These are phyloP conservation scores for Anadara kagoshimensis DNA, from an alignment of 1,140 invertebrate genomes.

Conservation along the genomic window DNA sequence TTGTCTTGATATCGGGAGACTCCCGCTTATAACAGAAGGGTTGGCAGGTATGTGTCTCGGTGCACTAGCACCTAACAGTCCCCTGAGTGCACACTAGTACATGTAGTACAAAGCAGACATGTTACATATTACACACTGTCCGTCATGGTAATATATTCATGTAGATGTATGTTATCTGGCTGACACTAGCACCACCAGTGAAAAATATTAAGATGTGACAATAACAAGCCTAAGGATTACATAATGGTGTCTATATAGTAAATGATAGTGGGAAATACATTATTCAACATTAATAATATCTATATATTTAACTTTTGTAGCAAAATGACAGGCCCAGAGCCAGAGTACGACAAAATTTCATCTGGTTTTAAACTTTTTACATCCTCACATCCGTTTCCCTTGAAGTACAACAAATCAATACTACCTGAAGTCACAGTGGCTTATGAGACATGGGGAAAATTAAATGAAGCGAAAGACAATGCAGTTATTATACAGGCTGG, in stretches of 20 bases:
- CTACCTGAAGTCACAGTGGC: constrained; percentile 70
- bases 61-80: too few relatives aligned
- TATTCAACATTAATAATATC: constrained; percentile 3
- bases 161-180: not conserved
- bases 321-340: constrained; percentile 67
- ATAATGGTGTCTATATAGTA: not conserved
- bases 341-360: constrained; percentile 68
- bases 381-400: constrained; percentile 58
- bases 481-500: constrained; percentile 72
- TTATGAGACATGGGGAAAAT: constrained; percentile 74
- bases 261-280: not conserved
- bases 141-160: not conserved
- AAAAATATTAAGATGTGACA: not conserved
- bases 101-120: too few relatives aligned
- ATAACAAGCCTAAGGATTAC: not conserved
- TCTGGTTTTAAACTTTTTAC: constrained; percentile 65
- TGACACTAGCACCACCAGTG: not conserved
- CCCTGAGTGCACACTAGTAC: too few relatives aligned
- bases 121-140: not conserved
- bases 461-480: constrained; percentile 71
- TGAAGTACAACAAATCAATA: constrained; percentile 64
- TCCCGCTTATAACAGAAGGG: too few relatives aligned
- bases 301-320: constrained; percentile 45
- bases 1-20: too few relatives aligned
- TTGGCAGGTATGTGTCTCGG: too few relatives aligned